Evolutionary conservation across 2,888 invertebrate species (phyloP).

Genomic region (Tetragonisca angustula): DNA sequence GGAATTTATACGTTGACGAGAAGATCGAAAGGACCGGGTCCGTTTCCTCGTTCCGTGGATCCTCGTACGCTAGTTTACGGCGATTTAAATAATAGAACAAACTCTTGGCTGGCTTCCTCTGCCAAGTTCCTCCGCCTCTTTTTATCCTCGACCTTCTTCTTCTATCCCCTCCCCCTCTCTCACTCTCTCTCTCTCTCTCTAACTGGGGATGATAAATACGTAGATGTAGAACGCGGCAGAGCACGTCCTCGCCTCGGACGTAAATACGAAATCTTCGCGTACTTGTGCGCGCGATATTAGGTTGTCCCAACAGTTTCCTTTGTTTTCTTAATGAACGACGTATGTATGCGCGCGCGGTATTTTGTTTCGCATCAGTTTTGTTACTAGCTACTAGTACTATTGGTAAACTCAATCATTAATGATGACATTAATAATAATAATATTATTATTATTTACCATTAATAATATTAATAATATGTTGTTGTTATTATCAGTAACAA

Average conservation of each 20-base stretch:
- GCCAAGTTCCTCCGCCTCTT: background rate
- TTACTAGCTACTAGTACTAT: too few relatives aligned
- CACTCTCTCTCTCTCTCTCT: too few relatives aligned
- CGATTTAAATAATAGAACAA: constrained; percentile 40
- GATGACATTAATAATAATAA: too few relatives aligned
- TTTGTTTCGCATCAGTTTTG: too few relatives aligned
- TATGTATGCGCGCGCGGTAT: too few relatives aligned
- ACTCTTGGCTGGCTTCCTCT: constrained; percentile 5
- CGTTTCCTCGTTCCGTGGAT: constrained; percentile 7
- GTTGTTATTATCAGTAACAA: too few relatives aligned
- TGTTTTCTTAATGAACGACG: too few relatives aligned
- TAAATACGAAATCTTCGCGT: background rate
- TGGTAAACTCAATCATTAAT: too few relatives aligned
- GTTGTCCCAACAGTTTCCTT: too few relatives aligned
- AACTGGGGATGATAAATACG: background rate
- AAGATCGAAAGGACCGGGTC: background rate
- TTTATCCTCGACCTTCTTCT: background rate
- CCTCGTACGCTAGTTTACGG: constrained; percentile 21
- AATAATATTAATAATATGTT: too few relatives aligned
- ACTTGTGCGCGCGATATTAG: background rate
- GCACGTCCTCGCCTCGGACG: constrained; percentile 1
- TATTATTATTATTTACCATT: too few relatives aligned
- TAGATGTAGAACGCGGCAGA: constrained; percentile 2
- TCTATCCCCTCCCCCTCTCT: too few relatives aligned
- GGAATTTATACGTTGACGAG: constrained; percentile 3